Base-by-base conservation (phyloP, 2,888 invertebrate genomes). In the Drosophila bunnanda region DNA sequence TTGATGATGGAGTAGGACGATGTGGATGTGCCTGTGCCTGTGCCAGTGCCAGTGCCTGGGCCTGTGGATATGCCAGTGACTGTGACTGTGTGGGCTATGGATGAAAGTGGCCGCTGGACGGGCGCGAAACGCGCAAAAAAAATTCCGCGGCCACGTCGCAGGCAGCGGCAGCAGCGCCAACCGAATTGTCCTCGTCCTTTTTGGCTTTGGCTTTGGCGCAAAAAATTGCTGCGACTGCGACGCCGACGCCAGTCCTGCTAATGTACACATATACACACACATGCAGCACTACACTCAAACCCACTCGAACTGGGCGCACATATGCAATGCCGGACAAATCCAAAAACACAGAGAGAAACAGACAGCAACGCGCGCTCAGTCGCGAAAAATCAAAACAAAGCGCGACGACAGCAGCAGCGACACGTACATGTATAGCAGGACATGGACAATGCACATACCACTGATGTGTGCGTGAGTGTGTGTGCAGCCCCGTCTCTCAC, bases 301-400 rank as follows among this genome's bases (percentile, higher is more conserved):
- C 50, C 67, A 62, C 52, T 41, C 52, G 57, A 50, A 55, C 28
- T 48, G 53, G 50, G 65, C 66, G 61, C 70, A 75, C 77, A 89
- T 60, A 74, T 84, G 79, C 89, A 83, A 46, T 76, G 77, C 78
- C 64, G 86, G 69, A 81, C 82, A 85, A 86, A 82, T 86, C 59
- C 73, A 77, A 77, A 77, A 53, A 64, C 70, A 64, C 59, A 72
- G 67, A 50, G 73, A 53, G 73, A 75, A 71, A 75, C 58, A 64
- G 67, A 79, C 73, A 78, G 75, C 74, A 69, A 75, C 76, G 78
- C 72, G 81, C 79, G 78, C 81, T 77, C 79, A 79, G 81, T 77
- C 84, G 79, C 88, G 89, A 88, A 86, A 83, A 87, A 89, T 88
- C 89, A 89, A 85, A 89, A 88, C 89, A 87, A 86, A 89, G 80